phyloP scores from a whole-genome alignment of 2,113 vertebrate genomes.

The Glaucomys volans region DNA sequence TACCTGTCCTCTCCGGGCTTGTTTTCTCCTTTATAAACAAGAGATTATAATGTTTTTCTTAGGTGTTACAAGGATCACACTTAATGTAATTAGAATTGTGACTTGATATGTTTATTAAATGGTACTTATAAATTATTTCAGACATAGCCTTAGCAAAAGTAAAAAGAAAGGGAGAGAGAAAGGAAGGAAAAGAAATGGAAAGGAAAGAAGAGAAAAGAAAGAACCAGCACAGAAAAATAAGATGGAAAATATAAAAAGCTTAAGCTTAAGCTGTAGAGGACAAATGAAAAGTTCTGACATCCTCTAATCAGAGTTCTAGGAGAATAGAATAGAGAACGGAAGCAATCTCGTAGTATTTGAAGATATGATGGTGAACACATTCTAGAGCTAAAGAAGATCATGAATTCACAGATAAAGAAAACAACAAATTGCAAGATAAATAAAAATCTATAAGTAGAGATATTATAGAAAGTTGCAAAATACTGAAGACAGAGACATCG shows the following conservation, averaged over 20 bases:
- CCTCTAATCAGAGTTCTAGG: background rate
- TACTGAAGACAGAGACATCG: background rate
- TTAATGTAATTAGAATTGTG: background rate
- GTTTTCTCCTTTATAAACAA: constrained; percentile 12
- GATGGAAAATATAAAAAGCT: background rate
- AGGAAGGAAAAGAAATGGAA: background rate
- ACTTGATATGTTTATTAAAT: constrained; percentile 31
- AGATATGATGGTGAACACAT: background rate
- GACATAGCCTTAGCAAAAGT: background rate
- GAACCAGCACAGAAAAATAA: background rate
- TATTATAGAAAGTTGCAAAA: background rate
- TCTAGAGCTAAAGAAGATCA: background rate
- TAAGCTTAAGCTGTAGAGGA: background rate
- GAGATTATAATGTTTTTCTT: constrained; percentile 4
- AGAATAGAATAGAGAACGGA: background rate
- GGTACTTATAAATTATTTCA: constrained; percentile 25
- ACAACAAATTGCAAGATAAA: background rate
- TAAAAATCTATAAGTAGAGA: background rate
- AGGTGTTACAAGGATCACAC: background rate
- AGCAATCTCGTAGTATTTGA: background rate
- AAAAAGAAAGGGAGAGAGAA: background rate
- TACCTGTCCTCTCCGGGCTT: background rate
- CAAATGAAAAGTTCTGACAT: background rate
- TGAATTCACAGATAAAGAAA: background rate
- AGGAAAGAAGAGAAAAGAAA: background rate